A percentile compares a stretch with the other conserved stretches of the same genome.
Evolutionary conservation across 2,113 vertebrate species (phyloP).

Genomic region (Lepidothrix coronata): DNA sequence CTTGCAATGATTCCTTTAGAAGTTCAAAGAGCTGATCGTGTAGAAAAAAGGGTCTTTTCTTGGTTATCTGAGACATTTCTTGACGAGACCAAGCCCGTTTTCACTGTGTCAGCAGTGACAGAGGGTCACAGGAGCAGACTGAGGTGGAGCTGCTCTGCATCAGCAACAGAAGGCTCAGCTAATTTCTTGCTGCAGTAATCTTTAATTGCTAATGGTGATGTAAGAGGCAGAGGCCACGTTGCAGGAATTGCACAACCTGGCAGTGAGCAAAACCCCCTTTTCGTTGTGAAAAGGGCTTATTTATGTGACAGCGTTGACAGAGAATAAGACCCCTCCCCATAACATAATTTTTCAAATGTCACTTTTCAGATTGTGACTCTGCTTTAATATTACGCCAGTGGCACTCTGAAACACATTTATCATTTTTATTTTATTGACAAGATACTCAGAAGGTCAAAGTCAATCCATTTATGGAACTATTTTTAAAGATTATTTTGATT

Average conservation of each 20-base stretch:
- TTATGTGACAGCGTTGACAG: not conserved
- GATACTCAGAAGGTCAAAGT: conserved; percentile 59
- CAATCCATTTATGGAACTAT: conserved; percentile 32
- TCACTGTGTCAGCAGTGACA: not conserved
- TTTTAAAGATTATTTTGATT: conserved; percentile 64
- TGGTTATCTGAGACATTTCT: not conserved
- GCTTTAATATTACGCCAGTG: not conserved
- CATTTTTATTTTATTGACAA: conserved; percentile 60
- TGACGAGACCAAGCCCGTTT: not conserved
- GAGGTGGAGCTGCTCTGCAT: not conserved
- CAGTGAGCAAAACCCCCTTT: not conserved
- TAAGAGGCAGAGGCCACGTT: not conserved
- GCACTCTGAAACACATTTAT: conserved; percentile 28
- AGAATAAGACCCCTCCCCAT: not conserved
- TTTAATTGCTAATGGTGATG: conserved; percentile 43
- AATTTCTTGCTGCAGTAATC: conserved; percentile 47
- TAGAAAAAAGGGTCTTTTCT: not conserved
- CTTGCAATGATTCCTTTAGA: conserved; percentile 24
- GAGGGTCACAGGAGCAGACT: not conserved
- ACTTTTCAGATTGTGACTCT: conserved; percentile 9
- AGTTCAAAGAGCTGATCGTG: not conserved
- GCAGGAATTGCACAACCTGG: not conserved
- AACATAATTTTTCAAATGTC: conserved; percentile 25
- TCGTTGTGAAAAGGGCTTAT: not conserved
- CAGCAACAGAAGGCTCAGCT: not conserved